Conservation (phyloP, 2,797 vertebrate genomes). For the Crenuchus spilurus region DNA sequence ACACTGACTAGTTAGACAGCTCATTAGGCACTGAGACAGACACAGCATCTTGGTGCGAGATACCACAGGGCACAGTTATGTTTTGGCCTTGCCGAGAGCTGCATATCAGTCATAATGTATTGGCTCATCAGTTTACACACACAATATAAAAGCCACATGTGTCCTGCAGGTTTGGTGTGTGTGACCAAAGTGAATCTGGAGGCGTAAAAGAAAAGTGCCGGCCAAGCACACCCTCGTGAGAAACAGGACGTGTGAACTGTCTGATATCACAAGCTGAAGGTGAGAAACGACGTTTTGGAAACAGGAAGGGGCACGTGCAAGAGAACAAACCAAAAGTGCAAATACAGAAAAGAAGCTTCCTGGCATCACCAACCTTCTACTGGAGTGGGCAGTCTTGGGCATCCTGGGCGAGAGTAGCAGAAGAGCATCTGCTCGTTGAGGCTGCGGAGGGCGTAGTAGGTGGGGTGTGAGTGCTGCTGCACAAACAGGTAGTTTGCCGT, state of each 20-base stretch:
- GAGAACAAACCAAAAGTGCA: not conserved
- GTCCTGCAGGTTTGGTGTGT: too few relatives aligned
- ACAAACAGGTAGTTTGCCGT: slow-evolving; percentile 83
- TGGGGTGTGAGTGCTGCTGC: slow-evolving; percentile 86
- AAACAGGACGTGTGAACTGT: not conserved
- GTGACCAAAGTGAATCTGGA: not conserved
- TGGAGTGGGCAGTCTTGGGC: slow-evolving; percentile 79
- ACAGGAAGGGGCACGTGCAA: not conserved
- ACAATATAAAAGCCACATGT: too few relatives aligned
- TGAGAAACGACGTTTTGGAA: slow-evolving; percentile 7
- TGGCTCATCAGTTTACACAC: too few relatives aligned
- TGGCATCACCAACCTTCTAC: slow-evolving; percentile 75
- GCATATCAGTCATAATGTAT: too few relatives aligned
- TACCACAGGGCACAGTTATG: too few relatives aligned
- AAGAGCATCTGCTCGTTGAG: slow-evolving; percentile 85
- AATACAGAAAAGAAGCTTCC: not conserved
- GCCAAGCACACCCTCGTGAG: not conserved
- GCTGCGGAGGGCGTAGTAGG: slow-evolving; percentile 79
- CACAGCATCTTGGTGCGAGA: too few relatives aligned
- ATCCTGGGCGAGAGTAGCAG: slow-evolving; percentile 83
- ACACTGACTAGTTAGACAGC: too few relatives aligned
- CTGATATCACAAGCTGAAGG: not conserved
- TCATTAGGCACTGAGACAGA: too few relatives aligned
- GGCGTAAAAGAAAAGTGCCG: not conserved
- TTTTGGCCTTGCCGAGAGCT: too few relatives aligned